Conservation (phyloP, 2,797 vertebrate genomes). For the Typhlichthys eigenmanni region DNA sequence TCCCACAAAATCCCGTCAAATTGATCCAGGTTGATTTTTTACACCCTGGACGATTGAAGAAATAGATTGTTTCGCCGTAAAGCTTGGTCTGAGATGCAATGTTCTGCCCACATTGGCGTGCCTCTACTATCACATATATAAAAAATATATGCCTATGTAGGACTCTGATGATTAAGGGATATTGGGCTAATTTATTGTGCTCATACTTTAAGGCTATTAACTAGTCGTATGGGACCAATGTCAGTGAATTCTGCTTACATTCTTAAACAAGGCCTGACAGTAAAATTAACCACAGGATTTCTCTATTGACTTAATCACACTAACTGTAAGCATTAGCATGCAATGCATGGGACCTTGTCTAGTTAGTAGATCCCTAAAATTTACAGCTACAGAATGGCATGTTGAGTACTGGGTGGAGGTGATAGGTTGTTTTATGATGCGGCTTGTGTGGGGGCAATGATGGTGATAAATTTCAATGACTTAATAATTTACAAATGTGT, state of each 20-base stretch:
- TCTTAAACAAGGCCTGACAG: too few relatives aligned
- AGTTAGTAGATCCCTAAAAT: too few relatives aligned
- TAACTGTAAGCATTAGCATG: background rate
- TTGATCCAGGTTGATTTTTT: constrained; percentile 62
- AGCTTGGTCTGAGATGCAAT: constrained; percentile 38
- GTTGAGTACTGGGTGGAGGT: too few relatives aligned
- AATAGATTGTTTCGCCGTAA: constrained; percentile 49
- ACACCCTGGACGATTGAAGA: constrained; percentile 42
- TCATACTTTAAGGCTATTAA: background rate
- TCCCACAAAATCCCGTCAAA: constrained; percentile 49
- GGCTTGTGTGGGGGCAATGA: constrained; percentile 8
- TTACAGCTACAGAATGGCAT: too few relatives aligned
- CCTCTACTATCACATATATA: background rate
- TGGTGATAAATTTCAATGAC: constrained; percentile 36
- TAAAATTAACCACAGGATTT: background rate
- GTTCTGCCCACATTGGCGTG: constrained; percentile 15
- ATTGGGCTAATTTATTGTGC: background rate
- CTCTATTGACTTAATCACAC: background rate
- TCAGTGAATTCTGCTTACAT: too few relatives aligned
- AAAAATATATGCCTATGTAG: background rate
- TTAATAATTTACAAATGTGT: constrained; percentile 12
- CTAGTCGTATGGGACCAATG: too few relatives aligned
- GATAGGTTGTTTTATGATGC: constrained; percentile 34
- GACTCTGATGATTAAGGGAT: background rate
- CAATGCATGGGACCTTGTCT: too few relatives aligned